phyloP scores from a whole-genome alignment of 2,888 invertebrate genomes.

The Phrixothrix hirtus region DNA sequence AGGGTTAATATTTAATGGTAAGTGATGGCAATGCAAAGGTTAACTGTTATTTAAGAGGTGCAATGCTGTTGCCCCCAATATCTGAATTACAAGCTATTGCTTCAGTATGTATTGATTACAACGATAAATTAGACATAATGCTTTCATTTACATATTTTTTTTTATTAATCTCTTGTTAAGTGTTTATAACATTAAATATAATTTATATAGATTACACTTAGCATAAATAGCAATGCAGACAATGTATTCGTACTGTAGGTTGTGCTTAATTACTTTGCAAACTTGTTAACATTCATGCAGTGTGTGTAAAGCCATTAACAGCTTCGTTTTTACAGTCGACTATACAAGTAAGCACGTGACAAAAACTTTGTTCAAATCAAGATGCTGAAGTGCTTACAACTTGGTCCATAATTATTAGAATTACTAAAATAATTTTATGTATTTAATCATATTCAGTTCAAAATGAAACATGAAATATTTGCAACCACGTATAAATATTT shows the following conservation, averaged over 20 bases:
- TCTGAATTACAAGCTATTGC: constrained; percentile 31
- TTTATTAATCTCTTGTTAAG: too few species aligned
- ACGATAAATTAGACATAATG: background rate
- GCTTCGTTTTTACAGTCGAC: constrained; percentile 49
- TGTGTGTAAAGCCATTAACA: constrained; percentile 53
- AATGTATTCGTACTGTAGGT: constrained; percentile 33
- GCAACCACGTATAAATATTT: too few species aligned
- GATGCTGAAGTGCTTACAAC: constrained; percentile 33
- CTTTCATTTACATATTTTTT: too few species aligned
- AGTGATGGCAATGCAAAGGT: constrained; percentile 52
- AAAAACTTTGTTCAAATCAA: constrained; percentile 33
- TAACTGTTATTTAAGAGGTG: constrained; percentile 53
- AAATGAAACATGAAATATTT: too few species aligned
- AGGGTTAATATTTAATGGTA: constrained; percentile 56
- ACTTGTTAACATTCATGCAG: constrained; percentile 53
- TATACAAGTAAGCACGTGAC: constrained; percentile 34
- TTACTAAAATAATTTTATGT: constrained; percentile 17
- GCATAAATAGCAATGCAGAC: constrained; percentile 22
- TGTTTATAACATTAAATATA: too few species aligned
- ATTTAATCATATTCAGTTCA: constrained; percentile 16
- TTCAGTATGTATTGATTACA: background rate
- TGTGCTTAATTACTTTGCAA: constrained; percentile 45
- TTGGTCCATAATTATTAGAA: constrained; percentile 32
- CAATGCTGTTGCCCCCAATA: constrained; percentile 48
- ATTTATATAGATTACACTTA: too few species aligned